Evolutionary conservation across 2,113 vertebrate species (phyloP).

Genomic region (Cynopterus brachyotis): DNA sequence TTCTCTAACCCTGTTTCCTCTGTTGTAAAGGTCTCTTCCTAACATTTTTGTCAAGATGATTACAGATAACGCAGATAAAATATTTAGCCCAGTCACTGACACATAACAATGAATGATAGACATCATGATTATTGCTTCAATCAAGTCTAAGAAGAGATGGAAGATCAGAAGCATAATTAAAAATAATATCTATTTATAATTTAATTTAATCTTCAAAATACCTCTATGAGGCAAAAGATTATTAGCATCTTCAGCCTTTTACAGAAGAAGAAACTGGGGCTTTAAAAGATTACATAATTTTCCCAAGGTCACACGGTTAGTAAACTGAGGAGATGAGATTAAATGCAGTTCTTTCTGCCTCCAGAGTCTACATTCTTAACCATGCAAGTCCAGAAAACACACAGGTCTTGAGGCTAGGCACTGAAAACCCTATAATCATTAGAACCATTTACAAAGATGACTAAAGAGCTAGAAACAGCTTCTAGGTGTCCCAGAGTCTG

Average conservation of each 20-base stretch:
- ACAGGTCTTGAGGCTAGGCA: not conserved
- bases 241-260: not conserved
- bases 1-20: not conserved
- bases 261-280: not conserved
- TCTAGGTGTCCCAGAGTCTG: not conserved
- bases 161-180: not conserved
- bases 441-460: not conserved
- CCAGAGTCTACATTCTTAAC: not conserved
- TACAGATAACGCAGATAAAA: not conserved
- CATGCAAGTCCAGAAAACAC: not conserved
- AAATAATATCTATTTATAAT: not conserved
- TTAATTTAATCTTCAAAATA: not conserved
- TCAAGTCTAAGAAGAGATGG: not conserved
- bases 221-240: not conserved
- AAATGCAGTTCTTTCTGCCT: not conserved
- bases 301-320: not conserved
- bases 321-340: not conserved
- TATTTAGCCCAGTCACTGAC: not conserved
- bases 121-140: not conserved
- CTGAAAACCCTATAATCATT: not conserved
- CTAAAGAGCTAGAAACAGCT: not conserved
- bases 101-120: not conserved
- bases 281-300: not conserved
- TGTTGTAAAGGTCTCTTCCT: not conserved
- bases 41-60: not conserved